Base-by-base conservation (phyloP, 2,797 vertebrate species). In the Tympanoctomys barrerae region DNA sequence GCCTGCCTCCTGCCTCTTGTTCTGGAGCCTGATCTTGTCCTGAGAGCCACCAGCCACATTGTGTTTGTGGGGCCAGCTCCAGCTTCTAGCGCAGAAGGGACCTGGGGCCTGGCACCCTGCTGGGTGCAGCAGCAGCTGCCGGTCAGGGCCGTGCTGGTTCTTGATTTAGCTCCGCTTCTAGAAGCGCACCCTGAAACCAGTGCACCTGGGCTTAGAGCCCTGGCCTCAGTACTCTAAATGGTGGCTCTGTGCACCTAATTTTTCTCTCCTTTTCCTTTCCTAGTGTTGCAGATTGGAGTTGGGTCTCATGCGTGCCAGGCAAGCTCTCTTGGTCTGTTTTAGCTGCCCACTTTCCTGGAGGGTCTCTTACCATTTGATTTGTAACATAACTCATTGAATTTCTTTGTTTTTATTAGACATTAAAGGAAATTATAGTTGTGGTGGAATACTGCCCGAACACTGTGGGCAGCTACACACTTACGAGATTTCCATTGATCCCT, bases 361-460 rank as follows among this genome's bases (percentile, higher is more conserved):
- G 36, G 62, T 39, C 12, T 73, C 83, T 96, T 68, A 18, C 19
- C 3, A 71, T 87, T 92, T 83, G 61, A n/a, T 59, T 73, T n/a
- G 21, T 52, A 36, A 82, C 33, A 70, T 46, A 81, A 84, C 71
- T 54, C 21, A 36, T 10, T 87, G 82, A 88, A 90, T 91, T 75
- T 80, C 39, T 39, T 75, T 62, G 21, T 36, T 87, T 94, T 75
- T 49, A 57, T 70, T 33, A 36, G 64, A 36, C 46, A 28, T 28
- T 85, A 90, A 88, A 80, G 73, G 64, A 75, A 49, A 57, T 28
- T 52, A 9, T 68, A 57, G 64, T 92, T 82, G 52, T 91, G 68
- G 31, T 81, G 4, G 36, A 94, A 21, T 90, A 70, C 71, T 57
- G 59, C 52, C 52, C 75, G 81, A 22, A 82, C 6, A 75, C 81